Conservation (phyloP, 2,888 invertebrate species). For the Epistrophe grossulariae region DNA sequence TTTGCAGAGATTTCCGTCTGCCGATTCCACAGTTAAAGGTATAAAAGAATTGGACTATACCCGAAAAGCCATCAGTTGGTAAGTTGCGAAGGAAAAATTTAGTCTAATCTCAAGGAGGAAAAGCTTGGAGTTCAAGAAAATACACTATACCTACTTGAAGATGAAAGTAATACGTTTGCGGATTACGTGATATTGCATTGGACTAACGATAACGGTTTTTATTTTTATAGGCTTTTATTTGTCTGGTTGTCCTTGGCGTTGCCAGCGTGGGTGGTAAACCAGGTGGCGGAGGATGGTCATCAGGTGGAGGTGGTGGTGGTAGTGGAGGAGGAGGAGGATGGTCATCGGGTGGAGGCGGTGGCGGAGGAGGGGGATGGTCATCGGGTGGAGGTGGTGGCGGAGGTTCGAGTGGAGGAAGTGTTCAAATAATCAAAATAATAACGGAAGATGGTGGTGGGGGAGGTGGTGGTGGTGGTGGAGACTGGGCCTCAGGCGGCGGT, state of each 20-base stretch:
- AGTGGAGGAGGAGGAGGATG: conserved; percentile 68
- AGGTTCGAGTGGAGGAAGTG: conserved; percentile 66
- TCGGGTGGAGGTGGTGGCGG: conserved; percentile 67
- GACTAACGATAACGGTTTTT: conserved; percentile 41
- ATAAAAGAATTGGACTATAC: conserved; percentile 73
- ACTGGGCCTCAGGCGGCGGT: conserved; percentile 77
- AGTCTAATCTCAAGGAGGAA: conserved; percentile 42
- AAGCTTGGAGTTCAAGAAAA: conserved; percentile 38
- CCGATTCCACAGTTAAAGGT: conserved; percentile 64
- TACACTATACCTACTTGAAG: conserved; percentile 33
- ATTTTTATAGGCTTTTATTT: conserved; percentile 80
- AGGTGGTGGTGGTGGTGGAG: conserved; percentile 76
- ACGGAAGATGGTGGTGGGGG: conserved; percentile 66
- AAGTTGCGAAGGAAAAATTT: conserved; percentile 57
- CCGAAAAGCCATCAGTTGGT: conserved; percentile 65
- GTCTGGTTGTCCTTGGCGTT: conserved; percentile 81
- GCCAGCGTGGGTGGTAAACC: conserved; percentile 81
- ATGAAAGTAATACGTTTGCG: conserved; percentile 70
- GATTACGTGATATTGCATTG: conserved; percentile 35
- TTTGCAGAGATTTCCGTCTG: conserved; percentile 56
- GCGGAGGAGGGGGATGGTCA: conserved; percentile 71
- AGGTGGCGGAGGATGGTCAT: conserved; percentile 64
- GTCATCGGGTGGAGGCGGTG: conserved; percentile 67
- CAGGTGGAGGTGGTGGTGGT: conserved; percentile 62
- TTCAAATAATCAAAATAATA: conserved; percentile 74